phyloP scores from a whole-genome alignment of 2,797 vertebrate species.

The Lemur catta region DNA sequence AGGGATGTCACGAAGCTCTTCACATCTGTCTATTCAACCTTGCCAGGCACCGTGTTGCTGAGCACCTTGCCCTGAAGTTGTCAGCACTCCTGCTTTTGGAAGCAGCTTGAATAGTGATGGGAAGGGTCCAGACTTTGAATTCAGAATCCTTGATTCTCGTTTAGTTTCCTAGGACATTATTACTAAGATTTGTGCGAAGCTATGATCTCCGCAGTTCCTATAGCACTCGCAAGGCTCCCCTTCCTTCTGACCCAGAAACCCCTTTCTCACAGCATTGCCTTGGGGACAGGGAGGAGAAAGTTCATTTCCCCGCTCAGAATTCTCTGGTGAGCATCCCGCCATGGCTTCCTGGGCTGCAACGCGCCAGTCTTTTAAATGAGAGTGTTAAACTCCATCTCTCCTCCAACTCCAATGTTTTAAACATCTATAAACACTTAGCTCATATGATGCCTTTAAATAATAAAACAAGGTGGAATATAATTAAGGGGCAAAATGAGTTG shows the following conservation, averaged over 20 bases:
- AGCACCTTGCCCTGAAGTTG: not conserved
- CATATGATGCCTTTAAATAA: slow-evolving; percentile 66
- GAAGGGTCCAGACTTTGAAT: not conserved
- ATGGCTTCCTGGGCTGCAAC: not conserved
- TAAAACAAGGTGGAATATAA: slow-evolving; percentile 74
- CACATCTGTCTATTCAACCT: not conserved
- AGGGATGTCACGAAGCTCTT: not conserved
- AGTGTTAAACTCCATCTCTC: not conserved
- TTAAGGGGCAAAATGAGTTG: slow-evolving; percentile 65
- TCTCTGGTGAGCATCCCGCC: not conserved
- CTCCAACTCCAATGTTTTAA: not conserved
- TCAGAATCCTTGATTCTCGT: not conserved
- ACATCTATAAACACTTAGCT: slow-evolving; percentile 62
- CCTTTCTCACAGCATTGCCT: not conserved
- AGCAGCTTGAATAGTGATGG: not conserved
- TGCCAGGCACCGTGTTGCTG: not conserved
- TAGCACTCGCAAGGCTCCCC: not conserved
- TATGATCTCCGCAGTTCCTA: not conserved
- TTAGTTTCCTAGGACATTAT: not conserved
- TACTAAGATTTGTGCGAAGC: not conserved
- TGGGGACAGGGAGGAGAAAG: not conserved
- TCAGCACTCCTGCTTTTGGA: not conserved
- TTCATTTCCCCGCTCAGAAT: not conserved
- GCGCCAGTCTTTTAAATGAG: not conserved
- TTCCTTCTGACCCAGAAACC: slow-evolving; percentile 55